A percentile compares a stretch with the other conserved stretches of the same genome.
These are phyloP conservation scores for Pogonomyrmex californicus DNA, from an alignment of 1,140 invertebrate species.

Conservation along the genomic window DNA sequence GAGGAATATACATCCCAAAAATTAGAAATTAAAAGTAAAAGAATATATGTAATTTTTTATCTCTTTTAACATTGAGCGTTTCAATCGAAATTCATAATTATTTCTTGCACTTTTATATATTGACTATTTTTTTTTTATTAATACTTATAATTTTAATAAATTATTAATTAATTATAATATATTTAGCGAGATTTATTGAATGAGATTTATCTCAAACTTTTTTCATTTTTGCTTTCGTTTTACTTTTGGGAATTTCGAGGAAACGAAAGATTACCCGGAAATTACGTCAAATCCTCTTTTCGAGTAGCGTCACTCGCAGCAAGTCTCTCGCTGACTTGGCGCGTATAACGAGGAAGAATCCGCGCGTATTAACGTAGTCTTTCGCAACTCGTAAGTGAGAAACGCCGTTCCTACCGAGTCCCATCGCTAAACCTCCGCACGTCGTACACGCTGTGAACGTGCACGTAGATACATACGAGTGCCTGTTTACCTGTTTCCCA, in stretches of 20 bases:
- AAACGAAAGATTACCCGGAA: conserved; percentile 43
- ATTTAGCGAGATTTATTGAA: background rate
- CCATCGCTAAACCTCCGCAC: conserved; percentile 53
- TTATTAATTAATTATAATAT: background rate
- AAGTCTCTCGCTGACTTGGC: background rate
- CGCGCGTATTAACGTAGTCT: conserved; percentile 26
- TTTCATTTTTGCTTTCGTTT: background rate
- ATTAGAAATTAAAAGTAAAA: background rate
- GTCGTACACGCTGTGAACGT: conserved; percentile 9
- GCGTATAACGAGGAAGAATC: conserved; percentile 58
- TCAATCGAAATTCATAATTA: background rate
- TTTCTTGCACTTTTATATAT: background rate
- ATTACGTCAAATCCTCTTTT: conserved; percentile 49
- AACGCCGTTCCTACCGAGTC: conserved; percentile 66
- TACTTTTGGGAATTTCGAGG: conserved; percentile 1
- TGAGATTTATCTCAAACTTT: background rate
- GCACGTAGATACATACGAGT: background rate
- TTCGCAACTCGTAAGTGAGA: conserved; percentile 74
- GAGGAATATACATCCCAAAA: background rate
- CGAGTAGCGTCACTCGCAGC: conserved; percentile 9
- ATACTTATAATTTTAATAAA: background rate
- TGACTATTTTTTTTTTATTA: background rate
- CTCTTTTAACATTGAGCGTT: background rate
- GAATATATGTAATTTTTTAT: background rate
- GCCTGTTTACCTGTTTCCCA: background rate